A percentile compares a stretch with the other conserved stretches of the same genome.
Evolutionary conservation across 1,140 invertebrate species (phyloP).

Genomic region (Myzus persicae): DNA sequence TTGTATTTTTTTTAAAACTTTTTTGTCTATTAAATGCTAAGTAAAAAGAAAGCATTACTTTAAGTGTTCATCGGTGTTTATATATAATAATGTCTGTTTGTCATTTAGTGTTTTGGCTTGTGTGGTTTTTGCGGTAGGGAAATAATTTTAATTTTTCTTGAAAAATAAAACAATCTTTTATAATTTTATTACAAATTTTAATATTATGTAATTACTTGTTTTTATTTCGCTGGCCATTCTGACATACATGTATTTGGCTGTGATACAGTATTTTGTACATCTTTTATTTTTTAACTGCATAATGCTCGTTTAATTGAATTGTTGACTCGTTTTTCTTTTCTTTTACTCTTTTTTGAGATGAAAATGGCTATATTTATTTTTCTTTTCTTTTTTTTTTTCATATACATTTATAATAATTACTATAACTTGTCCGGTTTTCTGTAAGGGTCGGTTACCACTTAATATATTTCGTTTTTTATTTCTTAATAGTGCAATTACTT

Average conservation of each 20-base stretch:
- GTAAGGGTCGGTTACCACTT: constrained; percentile 56
- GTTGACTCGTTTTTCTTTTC: constrained; percentile 49
- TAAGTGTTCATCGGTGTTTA: constrained; percentile 53
- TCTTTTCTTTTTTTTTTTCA: constrained; percentile 31
- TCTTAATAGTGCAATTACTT: constrained; percentile 52
- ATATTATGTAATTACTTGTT: constrained; percentile 54
- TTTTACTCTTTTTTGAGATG: background rate
- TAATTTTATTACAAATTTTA: constrained; percentile 42
- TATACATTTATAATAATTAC: constrained; percentile 47
- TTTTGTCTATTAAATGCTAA: constrained; percentile 35
- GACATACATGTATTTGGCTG: constrained; percentile 56
- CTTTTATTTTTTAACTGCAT: constrained; percentile 52
- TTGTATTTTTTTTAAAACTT: constrained; percentile 27
- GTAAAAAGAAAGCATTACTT: constrained; percentile 35
- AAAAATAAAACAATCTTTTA: constrained; percentile 34
- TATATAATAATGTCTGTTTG: constrained; percentile 49
- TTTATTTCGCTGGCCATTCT: constrained; percentile 55
- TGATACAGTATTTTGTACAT: constrained; percentile 58
- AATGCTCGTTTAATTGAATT: constrained; percentile 43
- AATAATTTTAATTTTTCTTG: constrained; percentile 48
- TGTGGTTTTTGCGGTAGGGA: constrained; percentile 54
- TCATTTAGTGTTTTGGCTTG: constrained; percentile 57
- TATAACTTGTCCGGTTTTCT: constrained; percentile 54
- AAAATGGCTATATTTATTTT: constrained; percentile 42
- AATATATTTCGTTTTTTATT: constrained; percentile 31